Base-by-base conservation (phyloP, 1,140 invertebrate genomes). In the Nilaparvata lugens region DNA sequence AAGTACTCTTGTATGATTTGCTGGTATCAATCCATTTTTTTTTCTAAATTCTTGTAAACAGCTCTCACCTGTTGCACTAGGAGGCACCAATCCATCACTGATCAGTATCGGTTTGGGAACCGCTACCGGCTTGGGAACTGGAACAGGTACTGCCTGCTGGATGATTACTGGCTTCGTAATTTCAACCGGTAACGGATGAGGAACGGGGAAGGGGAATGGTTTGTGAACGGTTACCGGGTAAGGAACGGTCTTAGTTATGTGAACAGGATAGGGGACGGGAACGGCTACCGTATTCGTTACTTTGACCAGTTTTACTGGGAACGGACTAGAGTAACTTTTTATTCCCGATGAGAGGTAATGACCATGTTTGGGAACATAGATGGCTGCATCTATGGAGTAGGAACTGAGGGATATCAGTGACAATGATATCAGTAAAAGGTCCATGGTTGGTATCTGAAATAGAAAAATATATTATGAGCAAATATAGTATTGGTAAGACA, bases 201-300 rank as follows among this genome's bases (percentile, higher is more conserved):
- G 59, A 23, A 60, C 59, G 6, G 59, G 45, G 24, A 55, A 60
- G 4, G 59, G 59, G 18, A 60, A 19, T 2, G 59, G 59, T 43
- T 60, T 53, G 14, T 52, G 51, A 24, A 60, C 59, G n/a, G 59
- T 52, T 35, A 60, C 40, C 11, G 59, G 59, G 11, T 52, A 16
- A 11, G 51, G 59, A 23, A 60, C 40, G 19, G 53, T 18, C 25
- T 55, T 60, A 1, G 59, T 13, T 35, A 55, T 23, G 19, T 48
- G 59, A n/a, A 54, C 19, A 3, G 59, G 59, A 14, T 53, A 52
- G 51, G 59, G 59, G 13, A 60, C 52, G 6, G 59, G 59, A n/a
- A 60, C 59, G 2, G 59, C 59, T 23, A 60, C 59, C 3, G 59
- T 60, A 13, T 60, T 60, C 38, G 59, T 60, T 28, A 60, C 38